phyloP scores from a whole-genome alignment of 2,888 invertebrate genomes.

The Lasius fuliginosus region DNA sequence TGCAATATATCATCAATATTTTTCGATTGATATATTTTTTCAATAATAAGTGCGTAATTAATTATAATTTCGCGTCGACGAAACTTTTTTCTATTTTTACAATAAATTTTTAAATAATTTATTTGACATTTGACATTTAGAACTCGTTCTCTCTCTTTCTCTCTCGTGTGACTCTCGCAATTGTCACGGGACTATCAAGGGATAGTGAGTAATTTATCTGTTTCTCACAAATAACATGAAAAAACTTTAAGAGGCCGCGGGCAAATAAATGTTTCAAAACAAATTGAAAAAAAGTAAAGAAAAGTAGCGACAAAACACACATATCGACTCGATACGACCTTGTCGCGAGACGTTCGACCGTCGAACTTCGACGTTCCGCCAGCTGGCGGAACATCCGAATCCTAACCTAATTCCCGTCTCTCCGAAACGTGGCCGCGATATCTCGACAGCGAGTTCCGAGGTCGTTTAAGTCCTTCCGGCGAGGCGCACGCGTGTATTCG shows the following conservation, averaged over 20 bases:
- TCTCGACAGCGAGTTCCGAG: neutral
- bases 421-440: neutral
- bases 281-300: neutral
- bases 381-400: neutral
- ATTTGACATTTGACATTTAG: neutral
- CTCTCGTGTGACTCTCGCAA: neutral
- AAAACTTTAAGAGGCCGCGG: neutral
- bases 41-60: neutral
- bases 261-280: neutral
- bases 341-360: neutral
- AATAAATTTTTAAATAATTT: too few relatives aligned
- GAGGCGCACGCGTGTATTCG: conserved; percentile 12
- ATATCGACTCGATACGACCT: neutral
- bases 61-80: neutral
- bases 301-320: neutral
- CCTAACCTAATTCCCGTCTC: conserved; percentile 12
- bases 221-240: too few relatives aligned
- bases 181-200: too few relatives aligned
- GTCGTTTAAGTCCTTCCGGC: neutral
- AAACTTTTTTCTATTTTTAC: neutral
- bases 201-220: too few relatives aligned
- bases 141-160: too few relatives aligned
- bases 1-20: neutral
- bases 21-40: neutral
- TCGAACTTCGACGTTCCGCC: neutral